Base-by-base conservation (phyloP, 2,888 invertebrate genomes). In the Spilosoma lubricipeda region DNA sequence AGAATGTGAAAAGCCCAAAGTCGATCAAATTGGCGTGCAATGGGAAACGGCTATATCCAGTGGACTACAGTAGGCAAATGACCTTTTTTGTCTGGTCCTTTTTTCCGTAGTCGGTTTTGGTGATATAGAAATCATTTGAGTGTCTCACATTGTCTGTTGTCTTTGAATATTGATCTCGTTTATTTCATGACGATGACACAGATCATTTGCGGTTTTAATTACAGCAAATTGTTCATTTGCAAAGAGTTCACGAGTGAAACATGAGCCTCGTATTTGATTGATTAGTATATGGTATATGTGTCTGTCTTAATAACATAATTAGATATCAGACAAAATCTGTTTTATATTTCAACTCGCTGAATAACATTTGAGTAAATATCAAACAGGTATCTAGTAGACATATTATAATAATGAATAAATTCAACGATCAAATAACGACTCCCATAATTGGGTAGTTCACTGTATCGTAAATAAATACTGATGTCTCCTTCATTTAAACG, bases 41-140 rank as follows among this genome's bases (percentile, higher is more conserved):
- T 36, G 36, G 5, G 11, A 39, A 1, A 39, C 39, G 11, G 5
- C 11, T 39, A 11, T 39, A 7, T 39, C 9, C 11, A 39, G 5
- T 39, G 5, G 39, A 39, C 9, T n/a, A n/a, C n/a, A n/a, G n/a
- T n/a, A n/a, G n/a, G n/a, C n/a, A n/a, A n/a, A n/a, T n/a, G n/a
- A n/a, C n/a, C n/a, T n/a, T n/a, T n/a, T n/a, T n/a, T n/a, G n/a
- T n/a, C n/a, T n/a, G n/a, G n/a, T n/a, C n/a, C n/a, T n/a, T n/a
- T n/a, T n/a, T n/a, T n/a, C n/a, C n/a, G 52, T 52, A 23, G 52
- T 52, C 27, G 30, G 45, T 27, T n/a, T 71, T 36, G 39, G 67
- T 67, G 30, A 67, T 52, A 67, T 67, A 56, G 27, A 59, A 67
- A 72, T 72, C 67, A 72, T 59, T 67, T 27, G 42, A 67, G 67